Evolutionary conservation across 2,888 invertebrate species (phyloP).

Genomic region (Pantelozetes paolii): DNA sequence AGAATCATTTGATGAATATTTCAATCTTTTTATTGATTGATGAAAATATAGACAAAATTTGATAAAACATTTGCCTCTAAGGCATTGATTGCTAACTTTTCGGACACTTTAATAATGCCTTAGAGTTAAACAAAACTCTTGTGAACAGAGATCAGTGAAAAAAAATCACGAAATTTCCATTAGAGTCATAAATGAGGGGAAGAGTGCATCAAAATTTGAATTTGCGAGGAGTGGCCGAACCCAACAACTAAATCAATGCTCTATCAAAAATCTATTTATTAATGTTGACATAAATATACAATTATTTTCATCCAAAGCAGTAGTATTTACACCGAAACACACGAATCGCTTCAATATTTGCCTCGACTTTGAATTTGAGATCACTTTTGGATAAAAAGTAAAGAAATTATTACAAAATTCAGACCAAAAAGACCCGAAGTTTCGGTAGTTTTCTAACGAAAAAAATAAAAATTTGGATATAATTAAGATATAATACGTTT

Average conservation of each 20-base stretch:
- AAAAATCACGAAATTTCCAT: slow-evolving; percentile 23
- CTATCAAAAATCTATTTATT: slow-evolving; percentile 24
- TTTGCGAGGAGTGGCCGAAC: slow-evolving; percentile 28
- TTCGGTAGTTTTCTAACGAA: too few species aligned
- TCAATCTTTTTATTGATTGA: slow-evolving; percentile 1
- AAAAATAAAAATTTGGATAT: too few species aligned
- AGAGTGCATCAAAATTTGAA: background rate
- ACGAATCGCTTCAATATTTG: background rate
- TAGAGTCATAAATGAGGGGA: background rate
- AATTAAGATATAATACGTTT: too few species aligned
- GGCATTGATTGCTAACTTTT: background rate
- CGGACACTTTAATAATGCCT: slow-evolving; percentile 4
- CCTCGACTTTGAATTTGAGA: too few species aligned
- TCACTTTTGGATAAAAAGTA: too few species aligned
- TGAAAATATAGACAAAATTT: background rate
- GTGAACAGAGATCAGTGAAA: background rate
- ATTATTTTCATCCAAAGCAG: background rate
- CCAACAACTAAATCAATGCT: slow-evolving; percentile 6
- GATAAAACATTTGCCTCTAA: background rate
- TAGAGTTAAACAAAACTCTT: background rate
- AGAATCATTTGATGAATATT: background rate
- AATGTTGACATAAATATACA: slow-evolving; percentile 18
- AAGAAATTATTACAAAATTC: too few species aligned
- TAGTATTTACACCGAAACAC: background rate
- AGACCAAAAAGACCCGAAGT: too few species aligned